Conservation (phyloP, 2,797 vertebrate species). For the Chloroceryle amazona region DNA sequence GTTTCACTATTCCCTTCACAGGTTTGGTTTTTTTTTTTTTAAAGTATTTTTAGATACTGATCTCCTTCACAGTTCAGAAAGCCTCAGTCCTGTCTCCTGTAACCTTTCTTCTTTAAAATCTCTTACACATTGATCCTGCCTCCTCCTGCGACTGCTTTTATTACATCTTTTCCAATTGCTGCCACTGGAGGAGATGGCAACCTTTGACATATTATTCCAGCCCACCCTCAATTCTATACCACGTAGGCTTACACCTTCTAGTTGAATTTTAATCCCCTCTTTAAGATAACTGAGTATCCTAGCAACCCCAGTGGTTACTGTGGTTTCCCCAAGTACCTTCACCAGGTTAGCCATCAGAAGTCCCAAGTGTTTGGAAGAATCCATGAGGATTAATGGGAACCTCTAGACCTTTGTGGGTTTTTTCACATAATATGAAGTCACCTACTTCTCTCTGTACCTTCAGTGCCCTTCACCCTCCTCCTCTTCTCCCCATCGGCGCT, state of each 20-base stretch:
- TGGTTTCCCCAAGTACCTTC: background rate
- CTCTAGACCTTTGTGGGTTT: background rate
- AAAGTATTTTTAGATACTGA: slow-evolving; percentile 21
- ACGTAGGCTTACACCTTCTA: background rate
- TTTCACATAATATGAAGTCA: background rate
- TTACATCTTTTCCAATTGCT: background rate
- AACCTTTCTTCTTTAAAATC: slow-evolving; percentile 21
- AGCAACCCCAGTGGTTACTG: background rate
- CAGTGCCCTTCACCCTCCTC: background rate
- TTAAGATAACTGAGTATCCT: background rate
- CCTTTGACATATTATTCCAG: slow-evolving; percentile 2
- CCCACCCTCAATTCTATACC: background rate
- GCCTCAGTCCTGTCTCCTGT: slow-evolving; percentile 3
- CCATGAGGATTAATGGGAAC: background rate
- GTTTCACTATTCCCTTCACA: background rate
- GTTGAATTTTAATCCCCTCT: slow-evolving; percentile 25
- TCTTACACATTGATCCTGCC: background rate
- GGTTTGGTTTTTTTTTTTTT: background rate
- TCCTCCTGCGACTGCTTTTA: background rate
- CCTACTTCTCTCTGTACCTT: background rate
- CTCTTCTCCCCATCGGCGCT: background rate
- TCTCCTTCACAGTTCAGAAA: slow-evolving; percentile 25
- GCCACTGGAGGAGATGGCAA: background rate
- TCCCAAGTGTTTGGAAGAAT: background rate
- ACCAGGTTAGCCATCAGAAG: background rate